Evolutionary conservation across 2,888 invertebrate species (phyloP).

Genomic region (Sinelater perroti): DNA sequence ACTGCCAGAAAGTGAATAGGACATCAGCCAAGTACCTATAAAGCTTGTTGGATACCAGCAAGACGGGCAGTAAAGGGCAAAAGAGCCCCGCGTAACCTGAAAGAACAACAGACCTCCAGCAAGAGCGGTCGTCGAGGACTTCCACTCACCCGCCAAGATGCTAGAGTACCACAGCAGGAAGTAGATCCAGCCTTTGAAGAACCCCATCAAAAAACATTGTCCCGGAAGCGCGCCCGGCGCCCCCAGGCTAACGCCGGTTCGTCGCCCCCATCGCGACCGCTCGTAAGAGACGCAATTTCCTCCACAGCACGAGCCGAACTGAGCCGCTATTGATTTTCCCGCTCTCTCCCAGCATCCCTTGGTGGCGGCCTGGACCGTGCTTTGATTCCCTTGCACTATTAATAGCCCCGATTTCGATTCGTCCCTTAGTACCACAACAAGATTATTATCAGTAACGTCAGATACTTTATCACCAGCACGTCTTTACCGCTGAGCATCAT

Average conservation of each 20-base stretch:
- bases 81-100: constrained; percentile 68
- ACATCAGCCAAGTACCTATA: constrained; percentile 76
- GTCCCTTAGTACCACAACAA: constrained; percentile 37
- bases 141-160: constrained; percentile 58
- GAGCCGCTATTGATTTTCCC: constrained; percentile 28
- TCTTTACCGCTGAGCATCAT: constrained; percentile 31
- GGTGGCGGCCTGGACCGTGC: constrained; percentile 8
- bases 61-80: constrained; percentile 76
- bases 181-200: constrained; percentile 54
- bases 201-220: constrained; percentile 45
- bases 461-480: constrained; percentile 42
- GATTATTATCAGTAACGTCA: constrained; percentile 42
- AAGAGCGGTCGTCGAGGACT: too few relatives aligned
- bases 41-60: constrained; percentile 73
- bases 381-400: neutral
- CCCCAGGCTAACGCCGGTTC: neutral
- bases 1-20: constrained; percentile 82
- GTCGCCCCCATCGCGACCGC: neutral
- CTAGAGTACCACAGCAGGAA: constrained; percentile 58
- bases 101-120: too few relatives aligned
- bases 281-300: too few relatives aligned
- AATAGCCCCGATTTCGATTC: neutral
- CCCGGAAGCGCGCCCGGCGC: neutral
- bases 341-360: constrained; percentile 29
- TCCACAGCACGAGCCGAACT: too few relatives aligned